These are phyloP conservation scores for Protobothrops mucrosquamatus DNA, from an alignment of 2,113 vertebrate species.

Conservation along the genomic window DNA sequence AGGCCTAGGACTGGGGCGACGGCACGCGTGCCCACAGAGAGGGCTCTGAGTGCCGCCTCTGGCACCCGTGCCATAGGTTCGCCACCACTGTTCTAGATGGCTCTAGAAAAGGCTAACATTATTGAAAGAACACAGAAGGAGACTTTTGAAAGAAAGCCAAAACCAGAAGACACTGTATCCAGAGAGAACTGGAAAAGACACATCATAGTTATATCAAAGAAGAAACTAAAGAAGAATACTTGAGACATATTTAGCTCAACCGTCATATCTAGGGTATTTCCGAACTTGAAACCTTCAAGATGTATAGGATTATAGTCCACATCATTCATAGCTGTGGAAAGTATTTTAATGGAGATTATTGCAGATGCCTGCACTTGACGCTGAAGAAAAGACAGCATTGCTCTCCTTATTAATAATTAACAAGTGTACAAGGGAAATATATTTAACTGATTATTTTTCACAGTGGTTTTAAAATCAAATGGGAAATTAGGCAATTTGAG, in stretches of 20 bases:
- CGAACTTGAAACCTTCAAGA: neutral
- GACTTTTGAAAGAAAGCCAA: neutral
- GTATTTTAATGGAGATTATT: neutral
- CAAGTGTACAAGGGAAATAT: neutral
- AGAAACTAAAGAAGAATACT: neutral
- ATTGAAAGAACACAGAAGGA: neutral
- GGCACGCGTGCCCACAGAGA: no score
- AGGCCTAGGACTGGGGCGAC: no score
- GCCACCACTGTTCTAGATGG: neutral
- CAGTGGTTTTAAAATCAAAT: neutral
- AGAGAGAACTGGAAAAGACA: neutral
- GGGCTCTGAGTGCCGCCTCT: no score
- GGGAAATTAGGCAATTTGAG: neutral
- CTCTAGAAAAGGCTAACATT: neutral
- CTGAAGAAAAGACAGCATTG: neutral
- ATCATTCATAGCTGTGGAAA: neutral
- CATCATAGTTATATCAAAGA: neutral
- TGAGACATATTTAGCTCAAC: neutral
- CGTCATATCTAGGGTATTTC: neutral
- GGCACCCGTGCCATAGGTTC: no score
- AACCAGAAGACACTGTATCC: neutral
- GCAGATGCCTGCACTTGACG: neutral
- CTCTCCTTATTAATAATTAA: neutral
- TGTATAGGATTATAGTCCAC: neutral
- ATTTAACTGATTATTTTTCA: neutral